These are phyloP conservation scores for Fregetta grallaria DNA, from an alignment of 2,113 vertebrate species.

Conservation along the genomic window DNA sequence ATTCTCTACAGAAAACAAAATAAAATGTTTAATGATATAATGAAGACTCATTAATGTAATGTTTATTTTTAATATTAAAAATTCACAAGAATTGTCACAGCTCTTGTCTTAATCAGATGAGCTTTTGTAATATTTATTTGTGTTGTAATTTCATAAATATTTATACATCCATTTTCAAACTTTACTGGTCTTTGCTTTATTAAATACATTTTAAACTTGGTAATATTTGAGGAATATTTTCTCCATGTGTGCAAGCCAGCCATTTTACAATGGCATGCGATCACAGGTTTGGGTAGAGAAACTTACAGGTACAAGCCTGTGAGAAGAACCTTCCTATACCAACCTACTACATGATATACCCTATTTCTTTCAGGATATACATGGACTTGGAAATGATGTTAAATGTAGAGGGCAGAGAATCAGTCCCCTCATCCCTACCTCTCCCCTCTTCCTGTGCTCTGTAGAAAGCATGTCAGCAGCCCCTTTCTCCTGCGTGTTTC, in stretches of 20 bases:
- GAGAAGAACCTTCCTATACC: not conserved
- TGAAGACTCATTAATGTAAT: conserved; percentile 63
- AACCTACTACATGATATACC: fast-evolving
- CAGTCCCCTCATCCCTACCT: too few species aligned
- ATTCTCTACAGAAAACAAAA: conserved; percentile 53
- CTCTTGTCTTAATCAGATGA: conserved; percentile 61
- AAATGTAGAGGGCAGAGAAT: not conserved
- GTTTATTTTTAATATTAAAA: conserved; percentile 68
- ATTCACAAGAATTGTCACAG: conserved; percentile 64
- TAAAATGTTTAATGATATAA: conserved; percentile 61
- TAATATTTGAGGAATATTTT: not conserved
- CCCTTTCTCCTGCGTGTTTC: not conserved
- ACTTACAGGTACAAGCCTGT: not conserved
- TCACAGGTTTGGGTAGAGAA: too few species aligned
- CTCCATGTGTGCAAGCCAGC: not conserved
- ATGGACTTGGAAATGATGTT: not conserved
- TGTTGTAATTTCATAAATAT: conserved; percentile 62
- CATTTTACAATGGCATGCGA: not conserved
- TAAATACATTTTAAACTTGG: conserved; percentile 12
- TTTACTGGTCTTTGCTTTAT: conserved; percentile 8
- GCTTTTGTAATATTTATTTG: conserved; percentile 62
- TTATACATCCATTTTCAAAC: conserved; percentile 26
- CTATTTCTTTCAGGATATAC: not conserved
- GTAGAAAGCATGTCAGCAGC: not conserved
- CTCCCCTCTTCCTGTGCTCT: not conserved